phyloP scores from a whole-genome alignment of 2,797 vertebrate genomes.

The Esox lucius region DNA sequence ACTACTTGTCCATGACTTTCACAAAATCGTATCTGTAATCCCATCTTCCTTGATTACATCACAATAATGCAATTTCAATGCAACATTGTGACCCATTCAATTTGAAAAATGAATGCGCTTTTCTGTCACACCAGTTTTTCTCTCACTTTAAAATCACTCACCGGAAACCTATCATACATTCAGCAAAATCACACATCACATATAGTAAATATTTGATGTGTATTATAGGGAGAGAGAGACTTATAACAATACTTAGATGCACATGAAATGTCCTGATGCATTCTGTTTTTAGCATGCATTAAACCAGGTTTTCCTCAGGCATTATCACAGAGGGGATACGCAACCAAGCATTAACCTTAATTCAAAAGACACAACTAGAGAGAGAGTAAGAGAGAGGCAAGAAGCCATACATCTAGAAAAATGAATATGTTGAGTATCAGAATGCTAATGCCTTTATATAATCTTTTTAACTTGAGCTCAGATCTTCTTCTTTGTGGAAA shows the following conservation, averaged over 20 bases:
- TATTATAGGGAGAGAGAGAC: not conserved
- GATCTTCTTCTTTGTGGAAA: not conserved
- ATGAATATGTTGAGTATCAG: conserved; percentile 12
- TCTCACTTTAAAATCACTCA: not conserved
- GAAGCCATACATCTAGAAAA: conserved; percentile 12
- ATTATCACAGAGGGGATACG: not conserved
- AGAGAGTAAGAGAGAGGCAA: not conserved
- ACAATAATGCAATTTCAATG: not conserved
- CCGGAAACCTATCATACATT: not conserved
- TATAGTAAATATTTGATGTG: not conserved
- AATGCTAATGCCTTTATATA: conserved; percentile 12
- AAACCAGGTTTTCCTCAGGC: conserved; percentile 28
- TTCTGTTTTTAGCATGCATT: conserved; percentile 10
- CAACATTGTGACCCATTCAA: not conserved
- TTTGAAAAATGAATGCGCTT: not conserved
- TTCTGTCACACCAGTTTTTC: not conserved
- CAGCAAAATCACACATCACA: not conserved
- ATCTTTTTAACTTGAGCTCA: conserved; percentile 15
- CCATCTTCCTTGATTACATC: not conserved
- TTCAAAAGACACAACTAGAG: not conserved
- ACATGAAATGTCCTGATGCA: conserved; percentile 23
- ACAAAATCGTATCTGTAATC: not conserved
- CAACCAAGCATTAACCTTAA: conserved; percentile 13
- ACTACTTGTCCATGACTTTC: too few relatives aligned
- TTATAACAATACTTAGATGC: not conserved